Evolutionary conservation across 2,797 vertebrate genomes (phyloP).

Genomic region (Pseudochromis fuscus): DNA sequence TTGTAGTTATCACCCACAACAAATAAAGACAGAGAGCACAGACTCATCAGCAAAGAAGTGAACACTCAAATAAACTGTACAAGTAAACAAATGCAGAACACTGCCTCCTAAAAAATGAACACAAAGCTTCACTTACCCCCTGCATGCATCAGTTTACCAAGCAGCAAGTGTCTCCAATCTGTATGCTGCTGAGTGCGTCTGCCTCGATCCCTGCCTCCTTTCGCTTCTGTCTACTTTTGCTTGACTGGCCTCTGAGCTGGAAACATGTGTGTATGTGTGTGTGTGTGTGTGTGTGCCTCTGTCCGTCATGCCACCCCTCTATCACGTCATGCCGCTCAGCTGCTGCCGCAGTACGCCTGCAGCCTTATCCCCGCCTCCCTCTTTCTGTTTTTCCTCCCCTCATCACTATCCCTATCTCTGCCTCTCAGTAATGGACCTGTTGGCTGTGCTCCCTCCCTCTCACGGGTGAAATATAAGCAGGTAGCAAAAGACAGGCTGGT

Average conservation of each 20-base stretch:
- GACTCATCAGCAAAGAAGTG: not conserved
- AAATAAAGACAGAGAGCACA: not conserved
- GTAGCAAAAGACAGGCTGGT: slow-evolving; percentile 62
- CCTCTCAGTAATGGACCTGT: slow-evolving; percentile 79
- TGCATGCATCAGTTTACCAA: slow-evolving; percentile 36
- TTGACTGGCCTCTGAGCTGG: slow-evolving; percentile 47
- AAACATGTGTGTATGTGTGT: slow-evolving; percentile 65
- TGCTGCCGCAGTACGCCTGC: slow-evolving; percentile 83
- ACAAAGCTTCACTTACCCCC: slow-evolving; percentile 66
- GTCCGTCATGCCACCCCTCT: slow-evolving; percentile 66
- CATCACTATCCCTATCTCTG: slow-evolving; percentile 42
- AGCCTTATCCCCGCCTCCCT: slow-evolving; percentile 70
- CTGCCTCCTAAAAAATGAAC: slow-evolving; percentile 4
- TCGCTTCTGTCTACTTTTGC: slow-evolving; percentile 60
- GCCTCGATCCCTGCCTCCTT: slow-evolving; percentile 53
- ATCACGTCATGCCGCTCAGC: slow-evolving; percentile 78
- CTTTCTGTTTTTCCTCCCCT: slow-evolving; percentile 42
- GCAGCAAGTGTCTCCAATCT: slow-evolving; percentile 51
- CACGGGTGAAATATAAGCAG: slow-evolving; percentile 80
- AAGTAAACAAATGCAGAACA: slow-evolving; percentile 8
- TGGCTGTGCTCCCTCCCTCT: slow-evolving; percentile 77
- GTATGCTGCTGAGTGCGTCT: slow-evolving; percentile 57
- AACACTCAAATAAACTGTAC: not conserved
- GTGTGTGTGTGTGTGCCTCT: slow-evolving; percentile 43
- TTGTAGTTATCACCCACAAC: not conserved